Base-by-base conservation (phyloP, 2,888 invertebrate species). In the Phaedon cochleariae region DNA sequence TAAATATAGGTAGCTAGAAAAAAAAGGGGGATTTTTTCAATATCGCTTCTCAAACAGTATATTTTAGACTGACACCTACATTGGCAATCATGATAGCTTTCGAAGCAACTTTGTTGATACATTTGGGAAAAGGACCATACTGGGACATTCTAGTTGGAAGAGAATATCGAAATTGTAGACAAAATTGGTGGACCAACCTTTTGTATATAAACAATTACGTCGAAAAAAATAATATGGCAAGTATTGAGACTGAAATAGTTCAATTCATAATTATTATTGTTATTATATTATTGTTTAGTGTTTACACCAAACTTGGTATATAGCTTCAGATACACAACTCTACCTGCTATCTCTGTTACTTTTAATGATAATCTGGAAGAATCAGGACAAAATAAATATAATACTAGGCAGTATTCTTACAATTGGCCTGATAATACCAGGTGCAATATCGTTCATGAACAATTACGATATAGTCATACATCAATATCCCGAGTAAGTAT, bases 221-320 rank as follows among this genome's bases (percentile, higher is more conserved):
- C 17, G 59, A 77, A 55, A 63, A 67, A 20, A 52, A 75, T 59
- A 46, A 77, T 51, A 80, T 79, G 76, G 79, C 77, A 69, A 67
- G 34, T 51, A 10, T 1, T 21, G 1, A 41, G 18, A 51, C 21
- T 20, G 2, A 7, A 31, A 48, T 22, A 49, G 9, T n/a, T n/a
- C n/a, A n/a, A n/a, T n/a, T n/a, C n/a, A n/a, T n/a, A 10, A 26
- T 26, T 7, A 26, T 26, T 63, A 60, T 54, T 41, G 15, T 29
- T 0, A 1, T 26, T 20, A 52, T 60, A 29, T 12, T 45, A 67
- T 34, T 26, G 76, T 79, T 67, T 58, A 81, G 80, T 80, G 81
- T 65, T 57, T 81, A 46, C 77, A 76, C 60, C 81, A 81, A 68
- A 76, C 78, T 1, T 81, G 82, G 82, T 82, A 80, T 67, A 67